Conservation (phyloP, 2,888 invertebrate species). For the Ormyrus thymus region DNA sequence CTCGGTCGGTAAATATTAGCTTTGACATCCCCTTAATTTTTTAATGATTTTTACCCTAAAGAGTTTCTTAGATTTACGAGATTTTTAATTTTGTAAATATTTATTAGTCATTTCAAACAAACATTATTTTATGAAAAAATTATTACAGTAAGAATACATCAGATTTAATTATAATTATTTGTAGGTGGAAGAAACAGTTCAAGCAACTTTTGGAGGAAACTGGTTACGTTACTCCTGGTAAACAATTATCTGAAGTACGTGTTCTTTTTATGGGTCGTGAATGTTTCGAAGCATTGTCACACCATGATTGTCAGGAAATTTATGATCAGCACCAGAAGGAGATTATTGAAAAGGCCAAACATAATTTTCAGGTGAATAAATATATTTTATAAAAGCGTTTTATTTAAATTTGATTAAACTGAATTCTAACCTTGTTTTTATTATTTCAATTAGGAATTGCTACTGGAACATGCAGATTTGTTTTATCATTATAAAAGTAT, state of each 20-base stretch:
- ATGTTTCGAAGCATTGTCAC: slow-evolving; percentile 93
- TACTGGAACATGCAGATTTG: slow-evolving; percentile 93
- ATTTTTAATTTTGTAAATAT: too few relatives aligned
- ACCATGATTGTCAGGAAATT: slow-evolving; percentile 92
- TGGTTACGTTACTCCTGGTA: slow-evolving; percentile 96
- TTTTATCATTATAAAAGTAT: slow-evolving; percentile 95
- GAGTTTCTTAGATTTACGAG: too few relatives aligned
- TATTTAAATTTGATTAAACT: not conserved
- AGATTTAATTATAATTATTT: slow-evolving; percentile 20
- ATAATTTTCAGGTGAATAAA: slow-evolving; percentile 85
- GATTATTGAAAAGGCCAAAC: slow-evolving; percentile 91
- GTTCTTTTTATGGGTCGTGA: slow-evolving; percentile 95
- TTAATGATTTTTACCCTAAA: too few relatives aligned
- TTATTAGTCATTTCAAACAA: too few relatives aligned
- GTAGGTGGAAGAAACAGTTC: slow-evolving; percentile 95
- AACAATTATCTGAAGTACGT: slow-evolving; percentile 91
- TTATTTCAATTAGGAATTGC: slow-evolving; percentile 80
- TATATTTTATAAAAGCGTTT: slow-evolving; percentile 5
- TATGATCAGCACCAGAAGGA: slow-evolving; percentile 96
- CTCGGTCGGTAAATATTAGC: too few relatives aligned
- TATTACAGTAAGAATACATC: not conserved
- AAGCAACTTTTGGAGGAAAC: slow-evolving; percentile 94
- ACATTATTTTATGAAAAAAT: not conserved
- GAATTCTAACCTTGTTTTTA: slow-evolving; percentile 2
- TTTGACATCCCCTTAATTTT: too few relatives aligned